Base-by-base conservation (phyloP, 2,113 vertebrate species). In the Cyprinodon variegatus region DNA sequence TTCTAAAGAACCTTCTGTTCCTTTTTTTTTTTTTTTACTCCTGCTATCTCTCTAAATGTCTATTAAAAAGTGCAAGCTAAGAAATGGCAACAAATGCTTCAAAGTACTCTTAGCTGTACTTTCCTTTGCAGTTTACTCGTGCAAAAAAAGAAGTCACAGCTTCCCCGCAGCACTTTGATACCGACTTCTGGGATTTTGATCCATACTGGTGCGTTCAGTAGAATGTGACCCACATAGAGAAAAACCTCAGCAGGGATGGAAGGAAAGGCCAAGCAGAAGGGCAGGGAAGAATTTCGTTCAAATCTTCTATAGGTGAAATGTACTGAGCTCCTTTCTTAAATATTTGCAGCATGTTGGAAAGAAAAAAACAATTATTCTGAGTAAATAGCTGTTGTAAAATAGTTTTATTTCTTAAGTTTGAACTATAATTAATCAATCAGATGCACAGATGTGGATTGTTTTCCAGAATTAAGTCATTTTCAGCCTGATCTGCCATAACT, bases 21-120 rank as follows among this genome's bases (percentile, higher is more conserved):
- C 82, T 77, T 88, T 88, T 65, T 92, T 90, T n/a, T 90, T 60
- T 92, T 90, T 29, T 90, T 60, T 90, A 91, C 83, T 76, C 78
- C 90, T 80, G 83, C 88, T 93, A 93, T 93, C 90, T 86, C 85
- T 83, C 86, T 88, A 93, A 89, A 89, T 81, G 92, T 90, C 85
- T 88, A 91, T 78, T 88, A 90, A 90, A 91, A 90, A 87, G 82
- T 76, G 74, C 1, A 64, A 75, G 70, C 10, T 36, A 64, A 90
- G 81, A 80, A 89, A 79, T 11, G 70, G 83, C 11, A 73, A 80
- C 72, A 82, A 87, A 82, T 86, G 79, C 86, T 91, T 87, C 70
- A 83, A 85, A 89, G 76, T 76, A 84, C 71, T 83, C 65, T 57
- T 29, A 17, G 77, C 82, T 81, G 76, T 88, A 88, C 82, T 87